These are phyloP conservation scores for Salmo trutta DNA, from an alignment of 2,797 vertebrate species.

Conservation along the genomic window DNA sequence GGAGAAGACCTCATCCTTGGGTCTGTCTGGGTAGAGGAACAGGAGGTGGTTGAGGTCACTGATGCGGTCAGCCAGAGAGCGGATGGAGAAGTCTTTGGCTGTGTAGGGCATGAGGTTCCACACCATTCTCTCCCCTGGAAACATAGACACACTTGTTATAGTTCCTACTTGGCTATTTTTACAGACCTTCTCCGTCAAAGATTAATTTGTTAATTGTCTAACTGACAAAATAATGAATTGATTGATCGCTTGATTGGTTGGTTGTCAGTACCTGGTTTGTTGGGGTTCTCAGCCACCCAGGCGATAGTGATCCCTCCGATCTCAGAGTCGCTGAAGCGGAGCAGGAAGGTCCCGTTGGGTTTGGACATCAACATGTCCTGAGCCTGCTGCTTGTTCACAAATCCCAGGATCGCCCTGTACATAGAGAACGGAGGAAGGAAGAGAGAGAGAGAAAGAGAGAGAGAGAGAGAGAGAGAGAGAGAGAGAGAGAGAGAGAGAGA, in stretches of 20 bases:
- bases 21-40: conserved; percentile 89
- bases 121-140: conserved; percentile 79
- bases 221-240: neutral
- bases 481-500: neutral
- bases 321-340: conserved; percentile 95
- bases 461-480: neutral
- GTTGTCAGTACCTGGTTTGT: conserved; percentile 72
- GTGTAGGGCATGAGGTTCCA: conserved; percentile 99
- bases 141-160: conserved; percentile 8
- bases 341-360: conserved; percentile 93
- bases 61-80: conserved; percentile 92
- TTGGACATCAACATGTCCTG: conserved; percentile 95
- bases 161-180: neutral
- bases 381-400: conserved; percentile 96
- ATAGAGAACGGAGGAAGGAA: neutral
- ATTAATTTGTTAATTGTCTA: neutral
- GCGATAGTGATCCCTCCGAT: conserved; percentile 97
- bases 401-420: conserved; percentile 90
- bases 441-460: neutral
- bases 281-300: conserved; percentile 88
- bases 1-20: conserved; percentile 94
- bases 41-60: conserved; percentile 93
- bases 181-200: neutral
- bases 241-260: neutral
- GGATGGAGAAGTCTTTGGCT: conserved; percentile 95